A percentile compares a stretch with the other conserved stretches of the same genome.
phyloP scores from a whole-genome alignment of 2,113 vertebrate species.

The Odocoileus hemionus region DNA sequence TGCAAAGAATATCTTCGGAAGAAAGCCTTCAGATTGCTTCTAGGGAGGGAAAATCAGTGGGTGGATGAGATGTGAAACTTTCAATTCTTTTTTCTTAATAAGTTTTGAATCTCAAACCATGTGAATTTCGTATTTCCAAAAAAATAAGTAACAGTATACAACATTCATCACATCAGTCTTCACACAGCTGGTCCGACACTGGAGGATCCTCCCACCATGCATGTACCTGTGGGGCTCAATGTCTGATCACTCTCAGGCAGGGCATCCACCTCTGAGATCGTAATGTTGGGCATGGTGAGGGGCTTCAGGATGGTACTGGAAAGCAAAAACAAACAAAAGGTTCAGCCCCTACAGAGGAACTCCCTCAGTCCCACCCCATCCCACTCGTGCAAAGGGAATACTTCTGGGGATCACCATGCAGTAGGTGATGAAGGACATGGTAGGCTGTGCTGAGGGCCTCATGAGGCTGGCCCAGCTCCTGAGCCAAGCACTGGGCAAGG shows the following conservation, averaged over 20 bases:
- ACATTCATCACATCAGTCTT: neutral
- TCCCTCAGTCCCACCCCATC: neutral
- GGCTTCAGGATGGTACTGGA: conserved; percentile 78
- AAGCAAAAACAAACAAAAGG: neutral
- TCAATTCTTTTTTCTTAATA: neutral
- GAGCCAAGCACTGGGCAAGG: neutral
- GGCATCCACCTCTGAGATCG: conserved; percentile 64
- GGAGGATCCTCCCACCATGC: accelerated
- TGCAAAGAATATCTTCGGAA: neutral
- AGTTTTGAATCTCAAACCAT: neutral
- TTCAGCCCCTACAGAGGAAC: neutral
- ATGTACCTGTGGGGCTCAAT: conserved; percentile 19
- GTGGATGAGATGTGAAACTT: neutral
- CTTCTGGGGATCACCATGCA: neutral
- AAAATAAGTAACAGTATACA: neutral
- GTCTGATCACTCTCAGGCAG: accelerated
- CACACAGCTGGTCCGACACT: no score
- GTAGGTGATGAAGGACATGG: neutral
- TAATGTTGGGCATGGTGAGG: conserved; percentile 77
- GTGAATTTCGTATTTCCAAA: neutral
- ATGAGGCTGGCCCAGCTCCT: neutral
- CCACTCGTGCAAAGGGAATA: neutral
- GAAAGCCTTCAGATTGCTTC: neutral
- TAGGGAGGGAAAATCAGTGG: neutral
- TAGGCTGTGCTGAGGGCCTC: neutral